Conservation (phyloP, 2,888 invertebrate genomes). For the Xestia xanthographa region DNA sequence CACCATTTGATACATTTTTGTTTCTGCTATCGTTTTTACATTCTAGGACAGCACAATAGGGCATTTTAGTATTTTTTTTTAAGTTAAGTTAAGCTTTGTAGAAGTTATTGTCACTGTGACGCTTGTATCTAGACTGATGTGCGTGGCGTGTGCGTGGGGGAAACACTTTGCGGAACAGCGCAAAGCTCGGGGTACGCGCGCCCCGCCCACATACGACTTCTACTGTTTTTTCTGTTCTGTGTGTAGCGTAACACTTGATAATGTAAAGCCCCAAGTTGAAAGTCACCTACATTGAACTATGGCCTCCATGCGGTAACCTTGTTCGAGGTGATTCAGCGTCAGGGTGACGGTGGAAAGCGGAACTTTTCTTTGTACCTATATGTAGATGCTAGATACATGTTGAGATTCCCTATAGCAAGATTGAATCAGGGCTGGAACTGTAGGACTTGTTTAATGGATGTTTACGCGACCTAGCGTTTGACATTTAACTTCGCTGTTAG, state of each 20-base stretch:
- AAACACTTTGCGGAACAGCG: too few species aligned
- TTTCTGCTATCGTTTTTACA: too few species aligned
- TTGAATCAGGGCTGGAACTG: not conserved
- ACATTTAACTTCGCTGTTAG: slow-evolving; percentile 18
- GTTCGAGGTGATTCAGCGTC: slow-evolving; percentile 37
- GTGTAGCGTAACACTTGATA: slow-evolving; percentile 11
- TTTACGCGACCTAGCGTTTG: slow-evolving; percentile 29
- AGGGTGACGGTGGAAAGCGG: not conserved
- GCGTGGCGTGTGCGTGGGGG: too few species aligned
- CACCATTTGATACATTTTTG: too few species aligned
- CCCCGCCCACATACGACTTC: too few species aligned
- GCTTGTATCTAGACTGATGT: too few species aligned
- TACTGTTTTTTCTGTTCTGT: too few species aligned
- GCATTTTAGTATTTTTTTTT: too few species aligned
- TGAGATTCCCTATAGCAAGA: slow-evolving; percentile 6
- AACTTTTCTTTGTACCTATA: slow-evolving; percentile 8
- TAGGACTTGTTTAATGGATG: slow-evolving; percentile 13
- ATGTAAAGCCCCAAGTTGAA: slow-evolving; percentile 14
- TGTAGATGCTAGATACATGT: slow-evolving; percentile 1
- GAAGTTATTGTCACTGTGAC: too few species aligned
- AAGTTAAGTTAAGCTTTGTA: too few species aligned
- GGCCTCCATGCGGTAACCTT: slow-evolving; percentile 28
- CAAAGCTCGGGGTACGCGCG: too few species aligned
- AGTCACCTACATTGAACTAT: slow-evolving; percentile 30
- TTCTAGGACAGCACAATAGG: too few species aligned